Conservation (phyloP, 1,140 invertebrate genomes). For the Drosophila varians region DNA sequence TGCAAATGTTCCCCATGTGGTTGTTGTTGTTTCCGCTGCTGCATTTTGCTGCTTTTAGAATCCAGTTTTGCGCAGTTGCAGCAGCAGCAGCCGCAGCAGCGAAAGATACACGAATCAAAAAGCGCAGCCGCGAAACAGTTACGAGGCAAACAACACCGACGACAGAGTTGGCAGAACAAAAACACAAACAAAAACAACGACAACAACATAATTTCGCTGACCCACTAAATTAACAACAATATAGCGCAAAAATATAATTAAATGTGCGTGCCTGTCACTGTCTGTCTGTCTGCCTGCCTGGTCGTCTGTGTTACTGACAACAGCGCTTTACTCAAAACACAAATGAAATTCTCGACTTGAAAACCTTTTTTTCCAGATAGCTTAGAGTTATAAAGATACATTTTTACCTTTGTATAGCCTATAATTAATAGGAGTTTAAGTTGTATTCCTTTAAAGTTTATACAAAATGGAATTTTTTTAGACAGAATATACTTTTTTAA, state of each 20-base stretch:
- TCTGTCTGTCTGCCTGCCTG: constrained; percentile 10
- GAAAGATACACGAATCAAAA: constrained; percentile 28
- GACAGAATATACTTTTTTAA: neutral
- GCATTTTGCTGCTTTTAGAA: constrained; percentile 60
- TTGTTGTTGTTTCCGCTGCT: constrained; percentile 28
- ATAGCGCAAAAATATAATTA: constrained; percentile 72
- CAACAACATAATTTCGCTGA: constrained; percentile 69
- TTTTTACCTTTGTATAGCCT: too few relatives aligned
- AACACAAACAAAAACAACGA: constrained; percentile 19
- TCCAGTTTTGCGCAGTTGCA: constrained; percentile 79
- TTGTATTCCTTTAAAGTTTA: neutral
- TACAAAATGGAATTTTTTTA: neutral
- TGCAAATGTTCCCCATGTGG: constrained; percentile 46
- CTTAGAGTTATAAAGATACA: neutral
- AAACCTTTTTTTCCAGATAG: neutral
- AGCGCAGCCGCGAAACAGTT: constrained; percentile 57
- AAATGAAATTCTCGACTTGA: constrained; percentile 7
- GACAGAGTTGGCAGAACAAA: constrained; percentile 21
- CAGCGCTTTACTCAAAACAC: constrained; percentile 51
- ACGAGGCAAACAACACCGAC: constrained; percentile 46
- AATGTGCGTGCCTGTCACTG: constrained; percentile 65
- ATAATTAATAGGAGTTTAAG: too few relatives aligned
- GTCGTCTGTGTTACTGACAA: constrained; percentile 29
- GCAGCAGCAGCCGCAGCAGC: constrained; percentile 10
- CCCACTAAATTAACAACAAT: constrained; percentile 68